Evolutionary conservation across 2,888 invertebrate species (phyloP), one percentile per base, ranked within the genome.

Genomic region (Cerastoderma edule): DNA sequence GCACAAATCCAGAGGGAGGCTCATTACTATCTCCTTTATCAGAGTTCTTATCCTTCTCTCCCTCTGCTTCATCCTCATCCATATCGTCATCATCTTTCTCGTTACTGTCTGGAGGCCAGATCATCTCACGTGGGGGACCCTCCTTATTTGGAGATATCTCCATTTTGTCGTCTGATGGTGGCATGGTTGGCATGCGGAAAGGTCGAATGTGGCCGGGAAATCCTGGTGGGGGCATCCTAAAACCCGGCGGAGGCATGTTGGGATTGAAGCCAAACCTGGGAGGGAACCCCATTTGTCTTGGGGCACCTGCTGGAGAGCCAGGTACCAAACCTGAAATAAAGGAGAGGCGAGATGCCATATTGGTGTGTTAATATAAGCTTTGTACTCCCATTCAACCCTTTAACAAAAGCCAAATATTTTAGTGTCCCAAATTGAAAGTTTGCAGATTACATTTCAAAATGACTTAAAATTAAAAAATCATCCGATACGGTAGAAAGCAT

Each of bases 181-280:
- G 64, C 64, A 67, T 64, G 24, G 30, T 54, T 6, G 56, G 78
- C 48, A 63, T 53, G n/a, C 71, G 65, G 22, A 67, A 28, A 6
- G 54, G 46, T 46, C 64, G 69, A 50, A 68, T 73, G 32, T 60
- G 67, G 1, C 54, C 76, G 24, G 63, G 65, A 63, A 77, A 80
- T 16, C 86, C 86, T 50, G 83, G 82, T 46, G 85, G 80, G n/a
- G 85, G 86, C 72, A 85, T 72, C 33, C 85, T 73, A 60, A 89
- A 85, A 8, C 83, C 84, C 19, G 85, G 88, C n/a, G 84, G 84
- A 56, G 83, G 84, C 72, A 80, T 78, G 39, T 77, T 83, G 44
- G 84, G 80, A 63, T 81, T 85, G 71, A 73, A 87, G 44, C 83
- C 80, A 71, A 82, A 83, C 57, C 72, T 75, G 44, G 73, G 83